Evolutionary conservation across 2,888 invertebrate species (phyloP).

Genomic region (Lottia scabra): DNA sequence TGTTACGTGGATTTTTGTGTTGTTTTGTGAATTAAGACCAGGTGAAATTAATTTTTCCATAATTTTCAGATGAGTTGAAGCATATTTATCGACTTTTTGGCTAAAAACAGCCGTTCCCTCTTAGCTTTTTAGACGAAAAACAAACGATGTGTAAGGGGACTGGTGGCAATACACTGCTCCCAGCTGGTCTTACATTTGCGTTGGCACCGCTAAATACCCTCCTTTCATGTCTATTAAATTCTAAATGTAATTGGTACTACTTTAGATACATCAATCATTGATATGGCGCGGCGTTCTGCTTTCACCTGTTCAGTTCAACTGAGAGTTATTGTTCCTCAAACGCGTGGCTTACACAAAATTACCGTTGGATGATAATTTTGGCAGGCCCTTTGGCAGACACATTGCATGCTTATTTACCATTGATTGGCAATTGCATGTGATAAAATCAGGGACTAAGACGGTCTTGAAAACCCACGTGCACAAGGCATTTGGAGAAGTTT

Average conservation of each 20-base stretch:
- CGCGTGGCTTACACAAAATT: slow-evolving; percentile 46
- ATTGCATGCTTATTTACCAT: slow-evolving; percentile 44
- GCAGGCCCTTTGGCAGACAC: slow-evolving; percentile 40
- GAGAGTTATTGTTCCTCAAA: slow-evolving; percentile 45
- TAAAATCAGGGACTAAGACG: slow-evolving; percentile 25
- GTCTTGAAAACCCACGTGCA: slow-evolving; percentile 9
- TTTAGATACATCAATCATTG: slow-evolving; percentile 57
- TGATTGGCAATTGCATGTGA: slow-evolving; percentile 39
- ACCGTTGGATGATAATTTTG: slow-evolving; percentile 48
- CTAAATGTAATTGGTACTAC: slow-evolving; percentile 59
- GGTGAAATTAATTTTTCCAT: slow-evolving; percentile 14
- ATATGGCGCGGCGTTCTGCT: slow-evolving; percentile 38
- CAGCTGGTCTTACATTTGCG: slow-evolving; percentile 35
- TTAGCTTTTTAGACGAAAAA: slow-evolving; percentile 12
- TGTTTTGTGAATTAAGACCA: slow-evolving; percentile 12
- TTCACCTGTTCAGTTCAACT: slow-evolving; percentile 55
- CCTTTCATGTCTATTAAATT: slow-evolving; percentile 61
- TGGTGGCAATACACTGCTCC: slow-evolving; percentile 10
- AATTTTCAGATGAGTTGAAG: slow-evolving; percentile 24
- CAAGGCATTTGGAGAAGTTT: slow-evolving; percentile 12
- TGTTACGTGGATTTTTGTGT: slow-evolving; percentile 17
- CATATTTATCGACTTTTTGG: slow-evolving; percentile 24
- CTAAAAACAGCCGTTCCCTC: slow-evolving; percentile 12
- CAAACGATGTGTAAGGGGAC: slow-evolving; percentile 11
- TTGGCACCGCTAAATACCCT: slow-evolving; percentile 42